Evolutionary conservation across 2,797 vertebrate species (phyloP).

Genomic region (Denticeps clupeoides): DNA sequence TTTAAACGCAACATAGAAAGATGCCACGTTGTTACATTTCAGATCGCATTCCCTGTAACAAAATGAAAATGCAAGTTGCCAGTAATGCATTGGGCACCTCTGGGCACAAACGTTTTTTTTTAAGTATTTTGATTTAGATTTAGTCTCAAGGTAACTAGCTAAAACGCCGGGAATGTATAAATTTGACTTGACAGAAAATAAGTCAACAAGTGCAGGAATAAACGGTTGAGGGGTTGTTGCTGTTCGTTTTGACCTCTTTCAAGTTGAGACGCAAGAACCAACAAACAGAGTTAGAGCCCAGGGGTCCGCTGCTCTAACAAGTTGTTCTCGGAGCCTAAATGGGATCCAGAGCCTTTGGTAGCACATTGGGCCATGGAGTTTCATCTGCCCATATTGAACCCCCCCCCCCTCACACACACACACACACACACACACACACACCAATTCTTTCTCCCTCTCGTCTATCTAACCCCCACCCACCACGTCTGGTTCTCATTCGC

Average conservation of each 20-base stretch:
- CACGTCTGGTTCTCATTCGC: constrained; percentile 29
- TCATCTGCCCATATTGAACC: constrained; percentile 11
- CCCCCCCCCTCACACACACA: constrained; percentile 4
- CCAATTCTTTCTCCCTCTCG: neutral
- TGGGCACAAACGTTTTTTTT: no score
- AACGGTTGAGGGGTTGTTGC: no score
- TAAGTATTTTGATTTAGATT: no score
- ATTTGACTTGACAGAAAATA: no score
- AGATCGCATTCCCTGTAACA: no score
- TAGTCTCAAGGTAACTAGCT: no score
- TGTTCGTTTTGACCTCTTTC: constrained; percentile 4
- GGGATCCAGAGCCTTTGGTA: constrained; percentile 25
- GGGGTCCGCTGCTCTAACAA: constrained; percentile 19
- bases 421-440: constrained; percentile 3
- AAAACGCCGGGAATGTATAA: no score
- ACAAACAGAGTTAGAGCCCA: neutral
- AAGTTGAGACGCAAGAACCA: constrained; percentile 10
- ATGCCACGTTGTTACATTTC: no score
- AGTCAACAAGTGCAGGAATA: no score
- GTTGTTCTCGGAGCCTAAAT: constrained; percentile 23
- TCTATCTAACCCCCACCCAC: neutral
- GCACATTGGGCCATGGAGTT: constrained; percentile 4
- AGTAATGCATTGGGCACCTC: no score
- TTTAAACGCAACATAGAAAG: no score
- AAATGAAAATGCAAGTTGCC: no score